Conservation (phyloP, 2,113 vertebrate species). For the Cyphomyrus discorhynchus region DNA sequence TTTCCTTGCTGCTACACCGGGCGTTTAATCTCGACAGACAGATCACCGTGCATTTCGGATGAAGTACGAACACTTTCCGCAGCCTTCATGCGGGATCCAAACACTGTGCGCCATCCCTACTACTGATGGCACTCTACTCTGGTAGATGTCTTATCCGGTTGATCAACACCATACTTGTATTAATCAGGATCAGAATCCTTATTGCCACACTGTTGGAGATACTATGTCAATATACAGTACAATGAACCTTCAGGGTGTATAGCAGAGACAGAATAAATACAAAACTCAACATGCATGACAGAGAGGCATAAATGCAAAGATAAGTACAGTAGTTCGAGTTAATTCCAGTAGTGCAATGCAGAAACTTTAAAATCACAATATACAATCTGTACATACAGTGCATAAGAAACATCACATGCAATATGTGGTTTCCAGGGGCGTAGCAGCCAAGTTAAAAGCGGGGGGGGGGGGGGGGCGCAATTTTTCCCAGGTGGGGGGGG, state of each 20-base stretch:
- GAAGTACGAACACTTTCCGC: background rate
- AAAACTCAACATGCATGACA: background rate
- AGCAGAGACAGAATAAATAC: background rate
- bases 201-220: background rate
- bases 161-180: background rate
- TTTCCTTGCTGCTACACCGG: background rate
- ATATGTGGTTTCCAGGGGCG: too few species aligned
- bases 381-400: background rate
- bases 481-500: too few species aligned
- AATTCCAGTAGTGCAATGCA: background rate
- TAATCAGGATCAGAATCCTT: background rate
- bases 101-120: background rate
- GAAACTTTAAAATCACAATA: background rate
- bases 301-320: background rate
- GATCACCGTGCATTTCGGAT: background rate
- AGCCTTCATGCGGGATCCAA: background rate
- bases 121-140: background rate
- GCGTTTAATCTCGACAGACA: background rate
- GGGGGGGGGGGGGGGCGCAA: too few species aligned
- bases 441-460: too few species aligned
- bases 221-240: background rate
- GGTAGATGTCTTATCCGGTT: background rate
- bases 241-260: background rate
- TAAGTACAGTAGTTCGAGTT: background rate
- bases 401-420: background rate